Conservation (phyloP, 1,140 invertebrate genomes). For the Pectinophora gossypiella region DNA sequence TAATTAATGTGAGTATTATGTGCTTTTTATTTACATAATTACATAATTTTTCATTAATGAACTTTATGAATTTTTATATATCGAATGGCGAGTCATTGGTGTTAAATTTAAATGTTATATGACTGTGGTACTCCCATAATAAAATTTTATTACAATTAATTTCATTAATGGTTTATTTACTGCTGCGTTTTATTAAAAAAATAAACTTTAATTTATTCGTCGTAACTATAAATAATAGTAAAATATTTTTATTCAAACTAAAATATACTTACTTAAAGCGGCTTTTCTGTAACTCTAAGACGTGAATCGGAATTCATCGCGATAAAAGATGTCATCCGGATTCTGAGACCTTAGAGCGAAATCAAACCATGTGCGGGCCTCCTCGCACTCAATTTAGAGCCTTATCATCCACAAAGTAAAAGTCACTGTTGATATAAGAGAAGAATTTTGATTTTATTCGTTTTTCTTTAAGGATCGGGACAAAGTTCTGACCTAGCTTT, state of each 20-base stretch:
- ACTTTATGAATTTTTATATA: too few species aligned
- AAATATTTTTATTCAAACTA: slow-evolving; percentile 3
- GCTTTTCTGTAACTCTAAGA: slow-evolving; percentile 14
- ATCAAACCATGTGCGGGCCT: slow-evolving; percentile 29
- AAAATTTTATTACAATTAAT: too few species aligned
- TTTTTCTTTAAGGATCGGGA: slow-evolving; percentile 24
- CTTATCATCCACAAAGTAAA: slow-evolving; percentile 23
- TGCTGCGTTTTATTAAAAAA: too few species aligned
- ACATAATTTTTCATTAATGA: too few species aligned
- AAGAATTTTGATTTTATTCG: neutral
- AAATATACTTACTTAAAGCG: neutral
- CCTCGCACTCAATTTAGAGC: slow-evolving; percentile 23
- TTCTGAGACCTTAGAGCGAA: slow-evolving; percentile 50
- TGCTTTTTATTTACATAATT: slow-evolving; percentile 3
- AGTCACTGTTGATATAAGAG: slow-evolving; percentile 19
- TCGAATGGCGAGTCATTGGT: too few species aligned
- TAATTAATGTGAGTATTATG: slow-evolving; percentile 44
- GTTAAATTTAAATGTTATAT: too few species aligned
- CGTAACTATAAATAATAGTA: neutral
- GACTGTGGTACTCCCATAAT: too few species aligned
- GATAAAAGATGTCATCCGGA: slow-evolving; percentile 73
- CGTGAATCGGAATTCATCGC: slow-evolving; percentile 64
- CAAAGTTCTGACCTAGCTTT: slow-evolving; percentile 65
- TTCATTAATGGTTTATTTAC: too few species aligned
- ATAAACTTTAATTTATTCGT: neutral